A percentile compares a stretch with the other conserved stretches of the same genome.
These are phyloP conservation scores for Lithosia quadra DNA, from an alignment of 2,888 invertebrate genomes.

Conservation along the genomic window DNA sequence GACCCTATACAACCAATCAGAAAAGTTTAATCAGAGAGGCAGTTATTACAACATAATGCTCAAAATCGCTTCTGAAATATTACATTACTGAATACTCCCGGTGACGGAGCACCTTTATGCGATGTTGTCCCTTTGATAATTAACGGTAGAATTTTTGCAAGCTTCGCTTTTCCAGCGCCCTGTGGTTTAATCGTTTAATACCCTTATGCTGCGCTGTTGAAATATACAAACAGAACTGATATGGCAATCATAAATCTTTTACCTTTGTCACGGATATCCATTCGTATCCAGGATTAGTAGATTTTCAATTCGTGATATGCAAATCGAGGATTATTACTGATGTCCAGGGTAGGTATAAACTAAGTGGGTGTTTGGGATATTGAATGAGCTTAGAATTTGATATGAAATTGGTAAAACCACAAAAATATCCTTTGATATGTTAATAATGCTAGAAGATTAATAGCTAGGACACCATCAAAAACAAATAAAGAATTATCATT, in stretches of 20 bases:
- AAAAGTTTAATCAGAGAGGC: background rate
- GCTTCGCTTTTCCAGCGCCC: constrained; percentile 26
- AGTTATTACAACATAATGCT: background rate
- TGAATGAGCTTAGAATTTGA: background rate
- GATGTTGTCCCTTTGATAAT: constrained; percentile 39
- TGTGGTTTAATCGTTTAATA: constrained; percentile 41
- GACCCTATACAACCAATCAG: background rate
- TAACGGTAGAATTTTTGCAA: constrained; percentile 43
- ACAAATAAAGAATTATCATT: constrained; percentile 19
- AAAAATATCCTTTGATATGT: too few relatives aligned
- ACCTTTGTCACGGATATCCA: constrained; percentile 21
- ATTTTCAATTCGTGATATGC: constrained; percentile 6
- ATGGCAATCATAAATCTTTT: constrained; percentile 23
- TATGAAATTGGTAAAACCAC: too few relatives aligned
- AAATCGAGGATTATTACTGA: background rate
- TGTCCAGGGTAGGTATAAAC: background rate
- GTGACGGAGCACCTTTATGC: constrained; percentile 22
- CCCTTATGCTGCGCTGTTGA: constrained; percentile 22
- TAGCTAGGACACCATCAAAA: constrained; percentile 16
- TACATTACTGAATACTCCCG: background rate
- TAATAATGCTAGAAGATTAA: background rate
- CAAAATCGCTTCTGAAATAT: background rate
- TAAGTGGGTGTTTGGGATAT: background rate
- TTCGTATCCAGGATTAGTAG: constrained; percentile 9
- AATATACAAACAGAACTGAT: constrained; percentile 20